Conservation (phyloP, 2,888 invertebrate genomes). For the Caenorhabditis panamensis region DNA sequence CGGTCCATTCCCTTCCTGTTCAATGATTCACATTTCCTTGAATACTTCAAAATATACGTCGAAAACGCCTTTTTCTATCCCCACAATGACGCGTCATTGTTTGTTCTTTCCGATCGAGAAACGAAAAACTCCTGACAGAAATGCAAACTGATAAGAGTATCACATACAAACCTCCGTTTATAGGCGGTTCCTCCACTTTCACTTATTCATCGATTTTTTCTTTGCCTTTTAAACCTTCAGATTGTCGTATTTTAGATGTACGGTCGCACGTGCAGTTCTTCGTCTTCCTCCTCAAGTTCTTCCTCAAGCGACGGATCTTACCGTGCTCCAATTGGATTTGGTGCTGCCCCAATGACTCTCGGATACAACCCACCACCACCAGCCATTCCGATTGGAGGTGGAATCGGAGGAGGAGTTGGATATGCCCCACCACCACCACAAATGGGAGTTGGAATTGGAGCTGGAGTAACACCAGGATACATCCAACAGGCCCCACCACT, state of each 20-base stretch:
- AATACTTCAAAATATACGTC: constrained; percentile 40
- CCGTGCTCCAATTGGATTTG: constrained; percentile 29
- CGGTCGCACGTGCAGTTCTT: constrained; percentile 49
- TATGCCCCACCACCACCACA: constrained; percentile 45
- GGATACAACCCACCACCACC: constrained; percentile 28
- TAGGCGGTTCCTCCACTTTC: constrained; percentile 36
- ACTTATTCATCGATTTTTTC: constrained; percentile 36
- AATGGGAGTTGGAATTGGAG: constrained; percentile 33
- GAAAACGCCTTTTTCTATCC: constrained; percentile 12
- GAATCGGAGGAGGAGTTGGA: constrained; percentile 21
- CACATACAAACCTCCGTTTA: constrained; percentile 27
- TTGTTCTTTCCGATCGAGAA: constrained; percentile 41
- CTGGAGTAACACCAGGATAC: constrained; percentile 39
- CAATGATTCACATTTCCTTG: constrained; percentile 32
- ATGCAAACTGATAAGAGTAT: constrained; percentile 56
- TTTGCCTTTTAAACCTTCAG: constrained; percentile 25
- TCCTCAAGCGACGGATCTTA: constrained; percentile 40
- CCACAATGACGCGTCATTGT: constrained; percentile 45
- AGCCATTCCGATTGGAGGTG: constrained; percentile 22
- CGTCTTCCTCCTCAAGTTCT: constrained; percentile 55
- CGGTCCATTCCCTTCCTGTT: constrained; percentile 12
- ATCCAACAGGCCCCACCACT: constrained; percentile 49
- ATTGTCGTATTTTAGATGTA: constrained; percentile 46
- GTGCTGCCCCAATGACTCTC: constrained; percentile 19
- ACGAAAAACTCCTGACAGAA: constrained; percentile 48